phyloP scores from a whole-genome alignment of 1,140 invertebrate genomes.

The Micrasema minimum region DNA sequence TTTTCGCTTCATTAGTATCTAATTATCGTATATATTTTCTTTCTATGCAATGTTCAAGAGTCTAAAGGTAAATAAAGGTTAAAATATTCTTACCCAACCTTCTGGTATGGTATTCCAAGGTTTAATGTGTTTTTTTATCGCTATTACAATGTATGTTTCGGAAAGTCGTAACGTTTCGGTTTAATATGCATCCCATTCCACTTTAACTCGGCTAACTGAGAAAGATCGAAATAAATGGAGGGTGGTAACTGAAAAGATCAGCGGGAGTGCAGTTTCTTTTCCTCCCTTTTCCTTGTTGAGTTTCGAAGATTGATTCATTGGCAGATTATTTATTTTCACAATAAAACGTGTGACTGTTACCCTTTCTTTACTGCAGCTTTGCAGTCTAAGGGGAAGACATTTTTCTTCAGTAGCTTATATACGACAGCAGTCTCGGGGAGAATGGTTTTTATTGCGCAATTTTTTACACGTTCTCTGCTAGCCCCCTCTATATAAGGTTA shows the following conservation, averaged over 20 bases:
- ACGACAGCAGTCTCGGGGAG: constrained; percentile 16
- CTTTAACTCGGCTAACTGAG: constrained; percentile 7
- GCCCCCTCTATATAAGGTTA: neutral
- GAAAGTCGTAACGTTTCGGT: constrained; percentile 13
- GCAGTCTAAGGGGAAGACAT: constrained; percentile 20
- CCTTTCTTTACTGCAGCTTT: constrained; percentile 42
- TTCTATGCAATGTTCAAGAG: too few relatives aligned
- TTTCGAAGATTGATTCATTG: constrained; percentile 50
- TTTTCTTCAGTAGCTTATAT: constrained; percentile 23
- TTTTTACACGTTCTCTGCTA: constrained; percentile 11
- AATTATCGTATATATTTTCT: too few relatives aligned
- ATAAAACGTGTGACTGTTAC: constrained; percentile 43
- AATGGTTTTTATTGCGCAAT: constrained; percentile 32
- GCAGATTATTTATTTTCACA: constrained; percentile 54
- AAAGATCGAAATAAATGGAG: constrained; percentile 21
- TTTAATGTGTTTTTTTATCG: constrained; percentile 11
- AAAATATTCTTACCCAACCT: too few relatives aligned
- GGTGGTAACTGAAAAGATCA: constrained; percentile 1
- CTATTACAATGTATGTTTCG: neutral
- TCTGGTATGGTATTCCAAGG: too few relatives aligned
- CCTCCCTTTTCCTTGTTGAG: constrained; percentile 22
- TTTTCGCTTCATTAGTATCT: too few relatives aligned
- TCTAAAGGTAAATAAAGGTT: too few relatives aligned
- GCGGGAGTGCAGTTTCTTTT: constrained; percentile 21
- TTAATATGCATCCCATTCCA: constrained; percentile 30